Base-by-base conservation (phyloP, 2,888 invertebrate genomes). In the Harpalus rufipes region DNA sequence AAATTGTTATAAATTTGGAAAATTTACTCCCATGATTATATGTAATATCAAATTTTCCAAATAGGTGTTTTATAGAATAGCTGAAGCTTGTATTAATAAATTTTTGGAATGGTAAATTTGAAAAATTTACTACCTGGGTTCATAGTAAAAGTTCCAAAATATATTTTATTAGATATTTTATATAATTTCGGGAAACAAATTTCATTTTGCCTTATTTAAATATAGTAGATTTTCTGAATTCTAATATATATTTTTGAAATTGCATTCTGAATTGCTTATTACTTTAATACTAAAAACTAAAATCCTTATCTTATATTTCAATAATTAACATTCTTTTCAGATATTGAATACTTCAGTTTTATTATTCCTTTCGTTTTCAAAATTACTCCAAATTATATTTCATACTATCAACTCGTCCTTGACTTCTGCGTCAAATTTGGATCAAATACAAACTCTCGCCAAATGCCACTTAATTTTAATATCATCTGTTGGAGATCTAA, bases 291-390 rank as follows among this genome's bases (percentile, higher is more conserved):
- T 51, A 12, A 51, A 44, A 51, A 51, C 44, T 51, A 51, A 51
- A 51, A 12, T 12, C 8, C 44, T 5, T 12, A 12, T 51, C 8
- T 51, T 51, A 51, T 8, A 32, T 32, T 32, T 32, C 32, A 32
- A 32, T 32, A 32, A 32, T 32, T 32, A 32, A 32, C 32, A 32
- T 41, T 39, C 41, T 12, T 44, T 74, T 41, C 72, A 74, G 72
- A 10, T 44, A 21, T 44, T 74, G 41, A 74, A 41, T 12, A 44
- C 14, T 18, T 74, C 72, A 14, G 8, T 74, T 10, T 18, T 74
- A 10, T 44, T 74, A 10, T 74, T 74, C 12, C 10, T 74, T 10
- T 74, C 72, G 7, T 41, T 41, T 10, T 3, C 41, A 16, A 21
- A 18, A 3, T 10, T 18, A 18, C 14, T 74, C 18, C 14, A 14